Base-by-base conservation (phyloP, 2,888 invertebrate species). In the Catocala nupta region DNA sequence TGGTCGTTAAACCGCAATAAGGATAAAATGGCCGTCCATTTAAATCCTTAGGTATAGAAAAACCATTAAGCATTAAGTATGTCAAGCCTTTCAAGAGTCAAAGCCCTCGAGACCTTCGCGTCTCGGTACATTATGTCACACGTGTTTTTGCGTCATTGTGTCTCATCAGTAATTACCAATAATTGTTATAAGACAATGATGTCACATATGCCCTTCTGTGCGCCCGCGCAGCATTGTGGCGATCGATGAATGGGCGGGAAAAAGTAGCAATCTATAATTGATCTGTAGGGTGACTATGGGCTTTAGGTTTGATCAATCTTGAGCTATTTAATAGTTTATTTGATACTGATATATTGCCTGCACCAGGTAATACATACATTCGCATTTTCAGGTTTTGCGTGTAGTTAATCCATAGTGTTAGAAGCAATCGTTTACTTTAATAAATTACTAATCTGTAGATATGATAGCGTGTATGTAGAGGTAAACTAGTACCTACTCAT, bases 51-150 rank as follows among this genome's bases (percentile, higher is more conserved):
- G n/a, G 13, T 68, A 65, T 70, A 58, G 65, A 51, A 58, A 67
- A 67, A 55, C 56, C 44, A 65, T 63, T 61, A 55, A 33, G 43
- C 51, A 53, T 45, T 50, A 75, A 67, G 71, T 74, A 61, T 75
- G 78, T 71, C 72, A 74, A 25, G 59, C 75, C 71, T 77, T 71
- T 67, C 77, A 70, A 73, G 58, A 42, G 65, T 49, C 61, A 64
- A 54, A 65, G 67, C 12, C 66, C 60, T 44, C 48, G 43, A 56
- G 65, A 48, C 64, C 71, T 67, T 69, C 65, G 55, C 12, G 50
- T 36, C 50, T 12, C 55, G 45, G 12, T 13, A 16, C 45, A 25
- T 68, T 76, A 56, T 65, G 59, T 59, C 57, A 68, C 44, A 36
- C n/a, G n/a, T 45, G 66, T 69, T 77, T 78, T 77, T 77, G 58